These are phyloP conservation scores for Paramormyrops hopkinsi DNA, from an alignment of 2,797 vertebrate genomes.

Conservation along the genomic window DNA sequence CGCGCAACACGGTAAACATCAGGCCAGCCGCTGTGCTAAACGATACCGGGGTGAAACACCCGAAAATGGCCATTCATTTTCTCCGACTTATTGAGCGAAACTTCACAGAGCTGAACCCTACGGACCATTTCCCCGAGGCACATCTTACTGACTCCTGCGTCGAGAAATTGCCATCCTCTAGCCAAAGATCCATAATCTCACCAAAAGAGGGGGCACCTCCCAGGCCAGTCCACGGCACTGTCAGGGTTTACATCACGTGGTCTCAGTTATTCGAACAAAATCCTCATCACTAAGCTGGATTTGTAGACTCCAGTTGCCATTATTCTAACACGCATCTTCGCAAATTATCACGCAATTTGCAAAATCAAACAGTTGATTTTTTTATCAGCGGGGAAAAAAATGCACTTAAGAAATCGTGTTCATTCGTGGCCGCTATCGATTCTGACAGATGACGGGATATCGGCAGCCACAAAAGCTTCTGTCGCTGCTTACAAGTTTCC, in stretches of 20 bases:
- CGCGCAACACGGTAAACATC: not conserved
- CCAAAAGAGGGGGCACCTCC: not conserved
- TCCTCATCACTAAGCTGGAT: not conserved
- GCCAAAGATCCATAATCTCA: slow-evolving; percentile 5
- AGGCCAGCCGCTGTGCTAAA: not conserved
- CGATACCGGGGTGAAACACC: not conserved
- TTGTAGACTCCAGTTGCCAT: not conserved
- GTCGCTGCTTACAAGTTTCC: not conserved
- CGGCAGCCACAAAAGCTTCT: not conserved
- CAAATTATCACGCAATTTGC: not conserved
- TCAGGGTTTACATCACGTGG: not conserved
- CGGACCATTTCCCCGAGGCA: not conserved
- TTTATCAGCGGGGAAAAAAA: not conserved
- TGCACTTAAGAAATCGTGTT: not conserved
- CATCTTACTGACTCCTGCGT: not conserved
- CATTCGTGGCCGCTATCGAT: not conserved
- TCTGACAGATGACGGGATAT: not conserved
- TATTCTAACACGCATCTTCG: not conserved
- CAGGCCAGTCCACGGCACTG: not conserved
- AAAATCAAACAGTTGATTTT: not conserved
- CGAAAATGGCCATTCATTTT: not conserved
- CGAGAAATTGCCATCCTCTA: not conserved
- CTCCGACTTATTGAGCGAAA: slow-evolving; percentile 6
- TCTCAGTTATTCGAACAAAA: not conserved
- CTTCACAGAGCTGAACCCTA: not conserved